phyloP scores from a whole-genome alignment of 2,888 invertebrate genomes.

The Mesorhabditis belari region DNA sequence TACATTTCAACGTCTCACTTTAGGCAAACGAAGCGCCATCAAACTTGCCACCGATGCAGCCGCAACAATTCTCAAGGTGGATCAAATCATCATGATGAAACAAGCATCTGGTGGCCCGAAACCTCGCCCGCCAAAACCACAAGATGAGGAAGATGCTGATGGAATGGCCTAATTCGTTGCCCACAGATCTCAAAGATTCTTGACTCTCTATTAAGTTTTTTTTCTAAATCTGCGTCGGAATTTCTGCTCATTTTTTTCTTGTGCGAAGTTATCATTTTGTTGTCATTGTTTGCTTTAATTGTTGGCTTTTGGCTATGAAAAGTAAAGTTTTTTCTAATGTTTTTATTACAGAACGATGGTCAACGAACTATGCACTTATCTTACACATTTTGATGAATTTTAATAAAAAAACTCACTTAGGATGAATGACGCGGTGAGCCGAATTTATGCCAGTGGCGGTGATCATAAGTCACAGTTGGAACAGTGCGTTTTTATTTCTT shows the following conservation, averaged over 20 bases:
- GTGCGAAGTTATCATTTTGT: background rate
- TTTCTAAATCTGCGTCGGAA: background rate
- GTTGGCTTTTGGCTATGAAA: background rate
- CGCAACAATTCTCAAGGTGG: conserved; percentile 58
- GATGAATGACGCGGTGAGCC: conserved; percentile 19
- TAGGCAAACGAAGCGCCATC: conserved; percentile 80
- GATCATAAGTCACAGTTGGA: conserved; percentile 38
- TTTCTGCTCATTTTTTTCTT: conserved; percentile 3
- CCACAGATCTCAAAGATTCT: too few species aligned
- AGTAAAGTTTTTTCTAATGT: background rate
- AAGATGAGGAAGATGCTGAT: conserved; percentile 56
- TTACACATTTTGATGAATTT: too few species aligned
- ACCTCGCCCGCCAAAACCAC: conserved; percentile 47
- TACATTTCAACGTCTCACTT: conserved; percentile 27
- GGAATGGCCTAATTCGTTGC: conserved; percentile 47
- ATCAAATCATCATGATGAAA: conserved; percentile 61
- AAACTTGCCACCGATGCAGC: conserved; percentile 91
- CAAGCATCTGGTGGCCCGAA: conserved; percentile 59
- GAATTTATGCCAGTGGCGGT: conserved; percentile 28
- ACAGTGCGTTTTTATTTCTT: conserved; percentile 9
- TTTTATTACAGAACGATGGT: too few species aligned
- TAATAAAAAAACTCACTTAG: conserved; percentile 8
- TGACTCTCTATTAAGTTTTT: too few species aligned
- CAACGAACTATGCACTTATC: too few species aligned
- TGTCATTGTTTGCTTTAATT: conserved; percentile 6